Percentiles rank a stretch among this genome's conserved stretches.
phyloP scores from a whole-genome alignment of 2,888 invertebrate genomes.

The Hirtodrosophila trivittata region DNA sequence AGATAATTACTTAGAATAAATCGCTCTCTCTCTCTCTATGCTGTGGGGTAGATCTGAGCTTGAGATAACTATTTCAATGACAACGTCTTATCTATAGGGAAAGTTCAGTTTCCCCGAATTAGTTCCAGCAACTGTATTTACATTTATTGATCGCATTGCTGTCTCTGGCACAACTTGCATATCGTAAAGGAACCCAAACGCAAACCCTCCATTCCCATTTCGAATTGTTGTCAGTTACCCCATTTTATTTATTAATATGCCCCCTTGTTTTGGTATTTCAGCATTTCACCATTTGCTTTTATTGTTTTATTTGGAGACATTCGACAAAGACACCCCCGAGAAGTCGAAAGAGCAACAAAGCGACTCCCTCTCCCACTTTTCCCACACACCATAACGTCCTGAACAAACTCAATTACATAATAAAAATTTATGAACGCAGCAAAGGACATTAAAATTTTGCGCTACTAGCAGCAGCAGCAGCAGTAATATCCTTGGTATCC shows the following conservation, averaged over 20 bases:
- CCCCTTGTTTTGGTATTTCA: conserved; percentile 40
- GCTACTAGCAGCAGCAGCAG: conserved; percentile 21
- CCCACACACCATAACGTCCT: conserved; percentile 24
- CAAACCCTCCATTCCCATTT: conserved; percentile 9
- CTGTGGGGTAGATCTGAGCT: too few species aligned
- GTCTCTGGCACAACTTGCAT: conserved; percentile 31
- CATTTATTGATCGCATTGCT: conserved; percentile 60
- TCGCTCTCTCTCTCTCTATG: too few species aligned
- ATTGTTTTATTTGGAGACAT: conserved; percentile 74
- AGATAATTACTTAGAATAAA: too few species aligned
- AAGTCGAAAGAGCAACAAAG: conserved; percentile 15
- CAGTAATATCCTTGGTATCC: conserved; percentile 24
- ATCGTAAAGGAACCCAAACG: conserved; percentile 41
- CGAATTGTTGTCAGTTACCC: conserved; percentile 28
- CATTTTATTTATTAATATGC: conserved; percentile 69
- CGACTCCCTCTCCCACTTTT: too few species aligned
- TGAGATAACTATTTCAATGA: too few species aligned
- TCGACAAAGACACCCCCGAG: conserved; percentile 35
- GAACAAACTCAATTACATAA: conserved; percentile 73
- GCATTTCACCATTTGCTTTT: conserved; percentile 63
- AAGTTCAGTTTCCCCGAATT: not conserved
- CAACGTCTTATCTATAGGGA: too few species aligned
- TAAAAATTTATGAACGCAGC: conserved; percentile 76
- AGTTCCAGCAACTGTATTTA: conserved; percentile 13
- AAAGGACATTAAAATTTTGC: conserved; percentile 66